Percentiles rank a stretch among this genome's conserved stretches.
These are phyloP conservation scores for Heliconius aoede DNA, from an alignment of 2,888 invertebrate genomes.

Conservation along the genomic window DNA sequence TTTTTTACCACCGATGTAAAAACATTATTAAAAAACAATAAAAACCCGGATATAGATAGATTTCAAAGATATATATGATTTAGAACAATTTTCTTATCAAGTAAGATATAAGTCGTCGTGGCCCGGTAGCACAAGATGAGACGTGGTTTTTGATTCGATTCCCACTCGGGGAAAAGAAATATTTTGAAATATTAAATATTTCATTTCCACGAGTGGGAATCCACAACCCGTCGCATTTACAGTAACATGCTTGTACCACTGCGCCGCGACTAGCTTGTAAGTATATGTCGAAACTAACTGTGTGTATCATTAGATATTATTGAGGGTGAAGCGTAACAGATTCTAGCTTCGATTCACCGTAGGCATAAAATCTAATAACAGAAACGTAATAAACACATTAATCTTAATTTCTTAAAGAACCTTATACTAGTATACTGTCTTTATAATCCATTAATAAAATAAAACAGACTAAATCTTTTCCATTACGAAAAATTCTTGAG, in stretches of 20 bases:
- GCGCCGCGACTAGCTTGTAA: rapidly evolving
- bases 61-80: too few relatives aligned
- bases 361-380: conserved; percentile 44
- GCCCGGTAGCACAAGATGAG: too few relatives aligned
- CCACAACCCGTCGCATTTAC: too few relatives aligned
- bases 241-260: not conserved
- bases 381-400: conserved; percentile 33
- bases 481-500: not conserved
- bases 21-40: not conserved
- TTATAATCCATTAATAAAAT: not conserved
- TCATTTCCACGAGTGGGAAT: too few relatives aligned
- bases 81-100: too few relatives aligned
- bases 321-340: conserved; percentile 63
- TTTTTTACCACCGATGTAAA: not conserved
- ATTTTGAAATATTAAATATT: too few relatives aligned
- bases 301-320: conserved; percentile 53
- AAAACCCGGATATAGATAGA: too few relatives aligned
- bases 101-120: too few relatives aligned
- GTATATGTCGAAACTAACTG: conserved; percentile 33
- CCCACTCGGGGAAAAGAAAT: too few relatives aligned
- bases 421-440: not conserved
- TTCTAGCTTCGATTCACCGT: conserved; percentile 55
- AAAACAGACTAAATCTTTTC: not conserved
- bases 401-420: conserved; percentile 22
- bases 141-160: too few relatives aligned